A percentile compares a stretch with the other conserved stretches of the same genome.
These are phyloP conservation scores for Lepus americanus DNA, from an alignment of 2,113 vertebrate genomes.

Conservation along the genomic window DNA sequence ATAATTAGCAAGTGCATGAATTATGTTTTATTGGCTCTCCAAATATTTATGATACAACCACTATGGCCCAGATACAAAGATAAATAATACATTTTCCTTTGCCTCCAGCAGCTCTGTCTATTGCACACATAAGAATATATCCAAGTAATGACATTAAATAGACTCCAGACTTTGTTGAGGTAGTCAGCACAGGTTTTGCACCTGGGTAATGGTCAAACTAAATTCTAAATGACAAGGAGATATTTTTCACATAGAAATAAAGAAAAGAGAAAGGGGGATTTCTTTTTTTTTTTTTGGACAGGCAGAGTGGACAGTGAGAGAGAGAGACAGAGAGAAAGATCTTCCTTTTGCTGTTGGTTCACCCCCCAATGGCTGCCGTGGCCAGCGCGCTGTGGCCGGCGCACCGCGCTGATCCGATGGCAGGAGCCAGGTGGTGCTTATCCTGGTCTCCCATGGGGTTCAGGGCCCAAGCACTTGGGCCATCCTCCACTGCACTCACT, in stretches of 20 bases:
- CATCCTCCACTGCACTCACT: too few relatives aligned
- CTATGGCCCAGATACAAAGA: background rate
- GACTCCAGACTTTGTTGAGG: background rate
- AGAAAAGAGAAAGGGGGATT: background rate
- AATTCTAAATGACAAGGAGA: background rate
- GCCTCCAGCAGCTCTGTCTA: background rate
- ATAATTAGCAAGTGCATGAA: background rate
- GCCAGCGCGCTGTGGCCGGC: too few relatives aligned
- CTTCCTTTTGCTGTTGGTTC: too few relatives aligned
- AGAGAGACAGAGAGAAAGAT: too few relatives aligned
- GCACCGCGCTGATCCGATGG: too few relatives aligned
- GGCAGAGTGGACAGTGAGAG: too few relatives aligned
- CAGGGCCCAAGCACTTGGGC: too few relatives aligned
- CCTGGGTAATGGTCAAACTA: background rate
- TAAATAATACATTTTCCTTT: background rate
- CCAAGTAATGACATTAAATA: background rate
- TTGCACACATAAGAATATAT: background rate
- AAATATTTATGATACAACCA: background rate
- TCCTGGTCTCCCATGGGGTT: too few relatives aligned
- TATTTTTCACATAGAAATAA: background rate
- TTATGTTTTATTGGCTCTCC: conserved; percentile 10
- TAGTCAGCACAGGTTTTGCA: background rate
- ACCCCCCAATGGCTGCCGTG: too few relatives aligned
- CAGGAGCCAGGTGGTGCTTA: too few relatives aligned
- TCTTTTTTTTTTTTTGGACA: background rate